Conservation (phyloP, 2,888 invertebrate species). For the Chrysomela aeneicollis region DNA sequence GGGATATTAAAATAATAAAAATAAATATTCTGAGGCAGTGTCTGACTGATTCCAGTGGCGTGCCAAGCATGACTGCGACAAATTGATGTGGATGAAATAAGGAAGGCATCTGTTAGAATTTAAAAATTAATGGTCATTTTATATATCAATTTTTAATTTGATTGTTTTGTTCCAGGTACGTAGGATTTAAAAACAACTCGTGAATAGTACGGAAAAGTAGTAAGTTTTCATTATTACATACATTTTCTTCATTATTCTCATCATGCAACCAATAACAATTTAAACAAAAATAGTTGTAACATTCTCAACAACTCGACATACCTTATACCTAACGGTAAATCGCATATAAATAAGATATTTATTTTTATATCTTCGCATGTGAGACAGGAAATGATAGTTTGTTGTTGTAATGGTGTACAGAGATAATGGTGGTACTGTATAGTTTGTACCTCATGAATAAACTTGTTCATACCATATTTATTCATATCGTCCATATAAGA, state of each 20-base stretch:
- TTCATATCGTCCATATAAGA: too few species aligned
- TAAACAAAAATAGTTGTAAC: neutral
- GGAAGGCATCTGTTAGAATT: too few species aligned
- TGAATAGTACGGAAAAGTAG: neutral
- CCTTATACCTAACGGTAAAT: slow-evolving; percentile 33
- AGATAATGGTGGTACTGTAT: slow-evolving; percentile 30
- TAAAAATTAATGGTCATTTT: neutral
- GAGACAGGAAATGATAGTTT: slow-evolving; percentile 45
- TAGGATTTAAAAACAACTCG: neutral
- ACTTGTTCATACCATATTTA: too few species aligned
- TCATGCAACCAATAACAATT: neutral
- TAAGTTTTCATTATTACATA: neutral
- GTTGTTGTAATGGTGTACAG: slow-evolving; percentile 48
- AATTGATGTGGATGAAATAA: too few species aligned
- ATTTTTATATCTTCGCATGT: slow-evolving; percentile 50
- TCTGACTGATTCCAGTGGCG: slow-evolving; percentile 47
- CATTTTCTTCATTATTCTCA: neutral
- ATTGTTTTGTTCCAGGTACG: slow-evolving; percentile 18
- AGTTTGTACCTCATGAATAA: neutral
- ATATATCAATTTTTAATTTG: neutral
- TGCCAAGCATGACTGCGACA: slow-evolving; percentile 27
- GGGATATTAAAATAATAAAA: slow-evolving; percentile 62
- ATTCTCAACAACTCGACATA: neutral
- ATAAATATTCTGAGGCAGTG: slow-evolving; percentile 57
- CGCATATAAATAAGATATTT: slow-evolving; percentile 49